Percentiles rank a stretch among this genome's conserved stretches.
phyloP scores from a whole-genome alignment of 2,888 invertebrate genomes.

The Miltochrista miniata region DNA sequence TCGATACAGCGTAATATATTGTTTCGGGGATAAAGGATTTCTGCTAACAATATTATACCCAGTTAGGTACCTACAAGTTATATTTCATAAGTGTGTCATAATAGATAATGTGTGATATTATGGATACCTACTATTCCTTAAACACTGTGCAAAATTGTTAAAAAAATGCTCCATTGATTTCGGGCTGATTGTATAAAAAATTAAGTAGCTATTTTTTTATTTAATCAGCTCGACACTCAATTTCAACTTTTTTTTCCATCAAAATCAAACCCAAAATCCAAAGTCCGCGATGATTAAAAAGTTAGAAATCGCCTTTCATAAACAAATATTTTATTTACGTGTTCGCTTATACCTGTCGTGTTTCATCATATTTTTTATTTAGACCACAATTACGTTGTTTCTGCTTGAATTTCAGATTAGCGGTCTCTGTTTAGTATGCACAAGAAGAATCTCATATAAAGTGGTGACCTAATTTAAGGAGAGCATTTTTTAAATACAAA shows the following conservation, averaged over 20 bases:
- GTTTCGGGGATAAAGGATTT: slow-evolving; percentile 5
- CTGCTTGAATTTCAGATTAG: slow-evolving; percentile 18
- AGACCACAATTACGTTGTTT: slow-evolving; percentile 13
- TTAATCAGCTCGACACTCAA: too few species aligned
- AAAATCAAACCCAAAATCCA: too few species aligned
- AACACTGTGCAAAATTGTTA: slow-evolving; percentile 20
- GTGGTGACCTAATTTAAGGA: slow-evolving; percentile 2
- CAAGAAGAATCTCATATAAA: slow-evolving; percentile 5
- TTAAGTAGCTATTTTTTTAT: too few species aligned
- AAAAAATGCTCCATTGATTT: slow-evolving; percentile 18
- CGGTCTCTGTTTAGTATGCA: slow-evolving; percentile 17
- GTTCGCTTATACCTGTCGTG: neutral
- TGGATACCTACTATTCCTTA: neutral
- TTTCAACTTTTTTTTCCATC: too few species aligned
- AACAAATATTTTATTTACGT: slow-evolving; percentile 23
- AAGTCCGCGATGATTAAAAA: too few species aligned
- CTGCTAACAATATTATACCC: neutral
- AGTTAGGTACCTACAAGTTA: too few species aligned
- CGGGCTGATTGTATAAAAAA: too few species aligned
- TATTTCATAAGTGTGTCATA: neutral
- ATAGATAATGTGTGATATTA: neutral
- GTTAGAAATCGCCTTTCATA: too few species aligned
- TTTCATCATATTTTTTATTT: slow-evolving; percentile 11
- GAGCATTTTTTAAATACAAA: neutral
- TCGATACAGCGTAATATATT: slow-evolving; percentile 10